A percentile compares a stretch with the other conserved stretches of the same genome.
phyloP scores from a whole-genome alignment of 2,888 invertebrate genomes.

The Suillia variegata region DNA sequence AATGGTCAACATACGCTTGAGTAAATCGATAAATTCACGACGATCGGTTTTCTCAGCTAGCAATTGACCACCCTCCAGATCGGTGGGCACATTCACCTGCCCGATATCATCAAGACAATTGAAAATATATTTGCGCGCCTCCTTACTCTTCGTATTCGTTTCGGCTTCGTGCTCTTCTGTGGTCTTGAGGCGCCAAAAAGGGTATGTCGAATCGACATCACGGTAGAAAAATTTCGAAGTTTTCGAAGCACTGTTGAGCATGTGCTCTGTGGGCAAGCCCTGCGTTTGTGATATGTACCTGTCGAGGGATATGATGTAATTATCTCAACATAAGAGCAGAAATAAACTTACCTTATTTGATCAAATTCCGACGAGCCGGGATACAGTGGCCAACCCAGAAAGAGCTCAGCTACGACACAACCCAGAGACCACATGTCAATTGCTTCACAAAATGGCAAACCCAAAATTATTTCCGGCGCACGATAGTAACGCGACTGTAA shows the following conservation, averaged over 20 bases:
- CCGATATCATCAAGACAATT: constrained; percentile 99
- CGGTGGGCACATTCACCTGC: constrained; percentile 95
- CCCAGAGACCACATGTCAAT: constrained; percentile 99
- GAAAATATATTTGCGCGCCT: constrained; percentile 99
- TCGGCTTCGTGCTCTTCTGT: constrained; percentile 98
- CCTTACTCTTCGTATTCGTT: constrained; percentile 97
- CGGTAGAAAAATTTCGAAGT: constrained; percentile 98
- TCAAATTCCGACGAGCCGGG: constrained; percentile 99
- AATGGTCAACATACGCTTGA: constrained; percentile 98
- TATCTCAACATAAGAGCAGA: too few species aligned
- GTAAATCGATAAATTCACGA: constrained; percentile 94
- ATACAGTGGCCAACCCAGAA: constrained; percentile 99
- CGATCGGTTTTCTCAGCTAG: constrained; percentile 97
- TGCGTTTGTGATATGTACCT: constrained; percentile 94
- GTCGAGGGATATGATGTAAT: constrained; percentile 9
- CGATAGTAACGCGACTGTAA: constrained; percentile 98
- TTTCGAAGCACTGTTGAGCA: constrained; percentile 96
- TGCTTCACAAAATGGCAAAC: constrained; percentile 98
- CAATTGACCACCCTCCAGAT: constrained; percentile 94
- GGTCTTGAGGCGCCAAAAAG: constrained; percentile 87
- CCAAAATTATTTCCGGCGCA: constrained; percentile 95
- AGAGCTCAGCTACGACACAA: constrained; percentile 98
- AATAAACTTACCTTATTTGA: constrained; percentile 76
- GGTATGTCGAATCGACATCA: constrained; percentile 90
- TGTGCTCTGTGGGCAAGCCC: constrained; percentile 96